Percentiles rank a stretch among this genome's conserved stretches.
Evolutionary conservation across 2,888 invertebrate genomes (phyloP).

Genomic region (Listrodromus nycthemerus): DNA sequence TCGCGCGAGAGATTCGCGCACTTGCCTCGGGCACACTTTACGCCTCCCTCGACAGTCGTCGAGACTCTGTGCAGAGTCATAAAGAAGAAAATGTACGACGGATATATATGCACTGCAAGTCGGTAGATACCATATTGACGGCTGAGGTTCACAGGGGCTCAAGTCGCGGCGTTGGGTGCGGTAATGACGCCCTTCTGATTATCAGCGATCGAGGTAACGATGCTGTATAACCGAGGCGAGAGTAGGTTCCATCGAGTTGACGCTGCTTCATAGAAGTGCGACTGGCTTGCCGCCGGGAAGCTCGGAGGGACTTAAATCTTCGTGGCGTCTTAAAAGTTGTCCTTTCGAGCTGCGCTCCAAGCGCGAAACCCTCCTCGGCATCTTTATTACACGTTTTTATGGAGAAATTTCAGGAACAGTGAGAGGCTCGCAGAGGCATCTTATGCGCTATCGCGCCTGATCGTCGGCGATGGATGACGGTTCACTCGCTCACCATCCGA

Average conservation of each 20-base stretch:
- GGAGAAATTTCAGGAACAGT: background rate
- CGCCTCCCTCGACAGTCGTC: slow-evolving; percentile 62
- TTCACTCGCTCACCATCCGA: slow-evolving; percentile 5
- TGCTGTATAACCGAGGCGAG: slow-evolving; percentile 32
- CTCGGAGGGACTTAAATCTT: slow-evolving; percentile 56
- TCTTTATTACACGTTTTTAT: background rate
- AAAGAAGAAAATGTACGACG: slow-evolving; percentile 66
- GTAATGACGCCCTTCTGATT: too few species aligned
- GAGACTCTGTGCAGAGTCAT: slow-evolving; percentile 50
- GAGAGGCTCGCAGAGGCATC: background rate
- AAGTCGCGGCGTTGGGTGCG: too few species aligned
- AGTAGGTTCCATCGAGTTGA: slow-evolving; percentile 55
- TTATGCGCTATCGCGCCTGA: background rate
- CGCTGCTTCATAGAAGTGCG: slow-evolving; percentile 63
- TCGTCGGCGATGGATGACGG: background rate
- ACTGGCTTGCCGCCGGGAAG: slow-evolving; percentile 49
- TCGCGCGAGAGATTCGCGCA: slow-evolving; percentile 22
- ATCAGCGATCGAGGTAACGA: background rate
- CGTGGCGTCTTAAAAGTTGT: slow-evolving; percentile 61
- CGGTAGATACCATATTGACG: too few species aligned
- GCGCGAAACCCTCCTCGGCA: slow-evolving; percentile 15
- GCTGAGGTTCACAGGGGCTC: too few species aligned
- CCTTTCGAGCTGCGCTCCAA: slow-evolving; percentile 28
- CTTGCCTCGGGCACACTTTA: slow-evolving; percentile 55
- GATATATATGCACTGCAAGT: slow-evolving; percentile 30